Evolutionary conservation across 2,888 invertebrate species (phyloP), one percentile per base, ranked within the genome.

Genomic region (Orthosia gracilis): DNA sequence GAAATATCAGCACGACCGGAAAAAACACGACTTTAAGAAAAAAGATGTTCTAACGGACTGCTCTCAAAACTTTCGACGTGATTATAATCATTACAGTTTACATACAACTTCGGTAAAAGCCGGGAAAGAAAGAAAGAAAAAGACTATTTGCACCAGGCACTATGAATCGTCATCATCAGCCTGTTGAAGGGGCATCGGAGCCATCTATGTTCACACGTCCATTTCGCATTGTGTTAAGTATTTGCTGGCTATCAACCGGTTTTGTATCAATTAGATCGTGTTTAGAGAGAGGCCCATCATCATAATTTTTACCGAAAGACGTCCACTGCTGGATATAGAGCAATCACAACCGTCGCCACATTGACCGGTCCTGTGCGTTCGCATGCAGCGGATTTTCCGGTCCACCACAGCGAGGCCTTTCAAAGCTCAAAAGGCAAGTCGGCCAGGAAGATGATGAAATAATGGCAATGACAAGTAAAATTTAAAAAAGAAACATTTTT

Each of bases 31-130:
- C 4, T 4, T 50, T 58, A 57, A 1, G 12, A 62, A n/a, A 45
- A 78, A 78, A 75, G 0, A 63, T 54, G 18, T 58, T 49, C 13
- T 62, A 71, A 75, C 52, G 69, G 78, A 9, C 23, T 61, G 69
- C 52, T 69, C 69, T 45, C 47, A 18, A 69, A 52, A 47, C 45
- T 76, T 58, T 54, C n/a, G 59, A 3, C 69, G 52, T 77, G 58
- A 59, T 69, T 59, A 69, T 54, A 17, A 5, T 75, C 18, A 78
- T 59, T 54, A 78, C 3, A n/a, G 18, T 45, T 0, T 0, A 18
- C n/a, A 21, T 58, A 58, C 2, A 17, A 26, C 7, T 15, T 45
- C 18, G 15, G 17, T 40, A 45, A 23, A 26, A 1, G 7, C 11
- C 21, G 0, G 11, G 17, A 1, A 31, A 65, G 40, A 40, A 40